Conservation (phyloP, 2,797 vertebrate species). For the Astyanax mexicanus region DNA sequence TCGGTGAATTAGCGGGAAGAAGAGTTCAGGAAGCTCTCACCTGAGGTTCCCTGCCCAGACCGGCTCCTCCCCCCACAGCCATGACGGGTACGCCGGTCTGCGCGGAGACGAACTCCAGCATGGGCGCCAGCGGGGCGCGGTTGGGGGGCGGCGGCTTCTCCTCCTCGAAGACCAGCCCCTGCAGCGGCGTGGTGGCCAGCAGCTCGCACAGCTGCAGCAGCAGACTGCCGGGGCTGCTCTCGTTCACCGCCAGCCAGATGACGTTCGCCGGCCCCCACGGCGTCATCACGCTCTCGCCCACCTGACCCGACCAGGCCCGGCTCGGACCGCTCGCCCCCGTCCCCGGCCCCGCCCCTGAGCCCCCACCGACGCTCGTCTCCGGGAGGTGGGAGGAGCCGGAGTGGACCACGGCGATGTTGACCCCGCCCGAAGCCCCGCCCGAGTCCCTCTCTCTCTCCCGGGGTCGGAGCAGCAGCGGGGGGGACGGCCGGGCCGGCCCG, state of each 20-base stretch:
- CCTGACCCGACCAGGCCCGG: conserved; percentile 71
- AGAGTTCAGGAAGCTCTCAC: conserved; percentile 66
- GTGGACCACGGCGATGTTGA: conserved; percentile 92
- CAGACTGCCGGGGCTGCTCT: conserved; percentile 91
- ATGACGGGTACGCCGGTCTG: conserved; percentile 93
- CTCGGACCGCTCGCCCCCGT: conserved; percentile 57
- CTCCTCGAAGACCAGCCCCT: conserved; percentile 95
- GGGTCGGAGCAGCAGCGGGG: conserved; percentile 86
- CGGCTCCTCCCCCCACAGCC: conserved; percentile 91
- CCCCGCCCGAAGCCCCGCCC: conserved; percentile 83
- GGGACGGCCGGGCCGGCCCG: conserved; percentile 87
- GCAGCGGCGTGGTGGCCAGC: conserved; percentile 89
- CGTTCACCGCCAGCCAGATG: conserved; percentile 87
- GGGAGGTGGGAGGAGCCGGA: conserved; percentile 85
- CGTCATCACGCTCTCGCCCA: conserved; percentile 81
- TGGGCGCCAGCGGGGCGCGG: conserved; percentile 86
- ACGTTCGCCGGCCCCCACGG: conserved; percentile 82
- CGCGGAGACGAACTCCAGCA: conserved; percentile 94
- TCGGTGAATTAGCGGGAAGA: neutral
- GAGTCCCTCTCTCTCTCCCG: conserved; percentile 87
- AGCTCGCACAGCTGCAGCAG: conserved; percentile 93
- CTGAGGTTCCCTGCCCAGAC: conserved; percentile 92
- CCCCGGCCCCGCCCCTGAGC: conserved; percentile 64
- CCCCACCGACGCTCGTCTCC: conserved; percentile 75
- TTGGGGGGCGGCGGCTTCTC: conserved; percentile 81